These are phyloP conservation scores for Aphidius gifuensis DNA, from an alignment of 1,140 invertebrate species.

Conservation along the genomic window DNA sequence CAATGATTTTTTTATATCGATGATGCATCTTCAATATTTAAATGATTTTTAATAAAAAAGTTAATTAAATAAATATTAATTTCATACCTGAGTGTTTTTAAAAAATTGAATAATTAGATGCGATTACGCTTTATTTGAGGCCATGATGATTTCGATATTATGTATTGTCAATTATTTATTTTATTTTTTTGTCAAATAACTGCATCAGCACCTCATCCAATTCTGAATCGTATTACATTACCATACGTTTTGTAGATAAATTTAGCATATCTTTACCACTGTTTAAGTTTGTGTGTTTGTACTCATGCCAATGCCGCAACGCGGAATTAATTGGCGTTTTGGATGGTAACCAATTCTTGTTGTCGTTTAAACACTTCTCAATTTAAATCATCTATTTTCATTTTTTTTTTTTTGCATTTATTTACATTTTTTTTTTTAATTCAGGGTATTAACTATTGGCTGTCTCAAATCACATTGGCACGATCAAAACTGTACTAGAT, in stretches of 20 bases:
- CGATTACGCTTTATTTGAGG: constrained; percentile 3
- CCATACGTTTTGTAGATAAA: constrained; percentile 44
- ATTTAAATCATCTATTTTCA: background rate
- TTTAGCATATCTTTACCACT: constrained; percentile 50
- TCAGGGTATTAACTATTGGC: too few species aligned
- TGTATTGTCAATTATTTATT: background rate
- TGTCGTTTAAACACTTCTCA: background rate
- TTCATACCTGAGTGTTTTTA: too few species aligned
- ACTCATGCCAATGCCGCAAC: constrained; percentile 47
- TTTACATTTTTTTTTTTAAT: background rate
- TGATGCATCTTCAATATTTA: too few species aligned
- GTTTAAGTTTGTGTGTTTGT: constrained; percentile 35
- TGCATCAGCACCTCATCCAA: background rate
- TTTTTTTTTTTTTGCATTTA: constrained; percentile 5
- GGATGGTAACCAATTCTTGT: constrained; percentile 42
- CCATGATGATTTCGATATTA: constrained; percentile 15
- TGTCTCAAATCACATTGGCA: too few species aligned
- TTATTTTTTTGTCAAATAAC: background rate
- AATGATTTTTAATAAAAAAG: too few species aligned
- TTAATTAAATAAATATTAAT: too few species aligned
- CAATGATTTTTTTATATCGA: too few species aligned
- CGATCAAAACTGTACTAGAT: too few species aligned
- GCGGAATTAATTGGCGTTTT: constrained; percentile 50
- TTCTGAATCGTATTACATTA: constrained; percentile 48
- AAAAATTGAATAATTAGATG: too few species aligned